Conservation (phyloP, 2,797 vertebrate species). For the Galagoides demidoff region DNA sequence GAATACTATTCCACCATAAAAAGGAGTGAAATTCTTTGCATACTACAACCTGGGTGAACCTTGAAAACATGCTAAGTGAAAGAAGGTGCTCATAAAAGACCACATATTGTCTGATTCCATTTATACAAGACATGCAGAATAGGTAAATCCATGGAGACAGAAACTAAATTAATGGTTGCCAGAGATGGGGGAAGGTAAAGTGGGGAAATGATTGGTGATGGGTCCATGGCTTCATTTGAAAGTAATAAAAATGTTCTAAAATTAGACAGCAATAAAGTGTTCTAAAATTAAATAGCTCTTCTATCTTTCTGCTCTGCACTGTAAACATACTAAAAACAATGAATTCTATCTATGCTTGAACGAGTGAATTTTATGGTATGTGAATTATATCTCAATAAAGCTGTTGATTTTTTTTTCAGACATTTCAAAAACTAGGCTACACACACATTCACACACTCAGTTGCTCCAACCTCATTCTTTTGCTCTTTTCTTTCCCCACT, state of each 20-base stretch:
- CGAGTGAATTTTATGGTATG: background rate
- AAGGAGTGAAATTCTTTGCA: background rate
- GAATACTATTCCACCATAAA: background rate
- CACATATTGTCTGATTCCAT: background rate
- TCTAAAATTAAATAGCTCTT: background rate
- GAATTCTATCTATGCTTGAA: background rate
- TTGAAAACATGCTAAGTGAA: background rate
- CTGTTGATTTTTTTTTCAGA: background rate
- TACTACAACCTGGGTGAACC: background rate
- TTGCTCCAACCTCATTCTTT: background rate
- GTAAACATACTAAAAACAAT: background rate
- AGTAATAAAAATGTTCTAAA: conserved; percentile 5
- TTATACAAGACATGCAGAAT: background rate
- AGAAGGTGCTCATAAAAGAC: background rate
- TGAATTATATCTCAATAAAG: conserved; percentile 14
- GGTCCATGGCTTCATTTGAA: background rate
- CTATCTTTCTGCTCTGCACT: background rate
- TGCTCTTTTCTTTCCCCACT: background rate
- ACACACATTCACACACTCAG: background rate
- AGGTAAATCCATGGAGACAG: background rate
- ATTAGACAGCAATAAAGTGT: background rate
- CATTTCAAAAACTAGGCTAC: background rate
- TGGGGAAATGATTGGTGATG: background rate
- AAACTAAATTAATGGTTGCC: background rate
- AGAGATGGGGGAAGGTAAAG: background rate